Conservation (phyloP, 2,888 invertebrate genomes). For the Leptopilina myrica region DNA sequence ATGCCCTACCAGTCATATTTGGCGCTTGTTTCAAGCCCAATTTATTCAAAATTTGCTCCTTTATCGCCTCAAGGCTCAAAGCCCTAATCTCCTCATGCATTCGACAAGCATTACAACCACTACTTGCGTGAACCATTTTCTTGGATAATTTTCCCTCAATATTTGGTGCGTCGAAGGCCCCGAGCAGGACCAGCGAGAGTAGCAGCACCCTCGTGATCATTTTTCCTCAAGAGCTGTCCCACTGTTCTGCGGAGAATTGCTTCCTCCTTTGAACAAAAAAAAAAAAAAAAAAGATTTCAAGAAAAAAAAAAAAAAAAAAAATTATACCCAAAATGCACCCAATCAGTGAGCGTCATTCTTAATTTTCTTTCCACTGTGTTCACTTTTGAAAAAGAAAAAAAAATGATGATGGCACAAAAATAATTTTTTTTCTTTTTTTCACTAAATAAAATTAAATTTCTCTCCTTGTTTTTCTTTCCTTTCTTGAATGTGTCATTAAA, state of each 20-base stretch:
- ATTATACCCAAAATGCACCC: too few relatives aligned
- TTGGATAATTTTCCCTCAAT: constrained; percentile 57
- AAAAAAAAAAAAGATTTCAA: too few relatives aligned
- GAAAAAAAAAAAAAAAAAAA: too few relatives aligned
- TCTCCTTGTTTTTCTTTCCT: background rate
- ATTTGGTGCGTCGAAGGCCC: constrained; percentile 69
- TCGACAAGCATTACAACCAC: constrained; percentile 78
- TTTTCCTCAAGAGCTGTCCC: constrained; percentile 61
- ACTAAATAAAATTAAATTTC: too few relatives aligned
- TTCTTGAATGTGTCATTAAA: background rate
- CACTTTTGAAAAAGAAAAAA: too few relatives aligned
- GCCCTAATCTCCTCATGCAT: constrained; percentile 80
- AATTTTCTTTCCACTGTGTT: too few relatives aligned
- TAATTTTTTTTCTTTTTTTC: too few relatives aligned
- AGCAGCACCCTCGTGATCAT: constrained; percentile 71
- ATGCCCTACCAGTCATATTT: constrained; percentile 80
- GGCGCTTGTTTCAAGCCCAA: constrained; percentile 80
- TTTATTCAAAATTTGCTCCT: constrained; percentile 80
- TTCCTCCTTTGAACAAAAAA: constrained; percentile 45
- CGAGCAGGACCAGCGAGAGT: constrained; percentile 68
- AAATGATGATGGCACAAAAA: too few relatives aligned
- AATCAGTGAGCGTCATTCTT: background rate
- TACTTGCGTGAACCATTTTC: constrained; percentile 59
- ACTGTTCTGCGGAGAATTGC: constrained; percentile 46
- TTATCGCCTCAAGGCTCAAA: constrained; percentile 80